These are phyloP conservation scores for Danio albolineatus DNA, from an alignment of 2,797 vertebrate genomes.

Conservation along the genomic window DNA sequence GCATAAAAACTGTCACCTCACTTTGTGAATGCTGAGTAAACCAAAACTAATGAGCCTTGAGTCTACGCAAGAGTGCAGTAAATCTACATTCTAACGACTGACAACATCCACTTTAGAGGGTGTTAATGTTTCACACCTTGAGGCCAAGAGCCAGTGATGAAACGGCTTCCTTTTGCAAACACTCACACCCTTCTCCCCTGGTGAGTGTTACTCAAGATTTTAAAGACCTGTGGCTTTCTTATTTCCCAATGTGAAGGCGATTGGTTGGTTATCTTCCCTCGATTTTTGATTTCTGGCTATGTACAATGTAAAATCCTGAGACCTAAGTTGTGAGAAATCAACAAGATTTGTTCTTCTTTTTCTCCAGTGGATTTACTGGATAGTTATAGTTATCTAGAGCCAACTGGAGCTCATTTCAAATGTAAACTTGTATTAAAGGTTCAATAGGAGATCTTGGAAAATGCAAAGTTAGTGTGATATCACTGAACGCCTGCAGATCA, in stretches of 20 bases:
- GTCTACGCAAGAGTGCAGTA: conserved; percentile 44
- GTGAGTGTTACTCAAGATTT: conserved; percentile 27
- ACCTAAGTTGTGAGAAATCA: background rate
- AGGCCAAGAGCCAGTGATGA: conserved; percentile 63
- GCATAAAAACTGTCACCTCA: conserved; percentile 25
- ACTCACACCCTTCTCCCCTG: conserved; percentile 61
- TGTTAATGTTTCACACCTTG: conserved; percentile 76
- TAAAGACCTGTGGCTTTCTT: conserved; percentile 22
- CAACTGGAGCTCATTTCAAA: conserved; percentile 5
- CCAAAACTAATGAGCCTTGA: conserved; percentile 42
- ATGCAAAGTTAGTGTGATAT: no score
- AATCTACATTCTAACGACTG: conserved; percentile 53
- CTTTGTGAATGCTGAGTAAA: conserved; percentile 43
- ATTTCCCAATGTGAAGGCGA: background rate
- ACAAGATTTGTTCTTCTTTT: background rate
- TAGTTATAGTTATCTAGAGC: background rate
- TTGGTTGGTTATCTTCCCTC: background rate
- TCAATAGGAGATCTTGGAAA: no score
- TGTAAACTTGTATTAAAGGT: no score
- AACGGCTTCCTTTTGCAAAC: conserved; percentile 74
- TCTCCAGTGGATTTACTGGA: conserved; percentile 34
- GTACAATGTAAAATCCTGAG: background rate
- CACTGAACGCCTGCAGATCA: no score
- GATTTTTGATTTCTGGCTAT: conserved; percentile 19
- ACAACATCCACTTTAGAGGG: conserved; percentile 53